Conservation (phyloP, 2,113 vertebrate genomes). For the Varanus salvator region DNA sequence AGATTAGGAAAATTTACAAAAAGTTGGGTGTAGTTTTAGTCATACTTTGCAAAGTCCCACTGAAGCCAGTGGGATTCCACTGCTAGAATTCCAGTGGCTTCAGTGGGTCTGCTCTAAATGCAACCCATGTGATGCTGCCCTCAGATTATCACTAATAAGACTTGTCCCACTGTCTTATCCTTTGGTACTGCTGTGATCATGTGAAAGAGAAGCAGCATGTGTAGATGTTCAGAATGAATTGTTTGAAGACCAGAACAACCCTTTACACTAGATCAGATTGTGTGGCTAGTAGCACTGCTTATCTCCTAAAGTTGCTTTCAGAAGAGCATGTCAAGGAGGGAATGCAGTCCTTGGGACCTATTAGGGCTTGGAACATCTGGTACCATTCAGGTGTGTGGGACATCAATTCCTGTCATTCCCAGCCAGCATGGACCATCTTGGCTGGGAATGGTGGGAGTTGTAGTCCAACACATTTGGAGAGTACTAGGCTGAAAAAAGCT, state of each 20-base stretch:
- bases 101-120: too few relatives aligned
- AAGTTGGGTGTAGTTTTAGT: too few relatives aligned
- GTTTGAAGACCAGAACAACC: constrained; percentile 1
- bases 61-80: too few relatives aligned
- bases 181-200: background rate
- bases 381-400: too few relatives aligned
- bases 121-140: background rate
- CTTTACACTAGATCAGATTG: background rate
- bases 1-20: background rate
- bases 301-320: background rate
- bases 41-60: too few relatives aligned
- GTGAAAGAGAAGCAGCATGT: background rate
- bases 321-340: background rate
- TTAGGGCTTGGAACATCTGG: too few relatives aligned
- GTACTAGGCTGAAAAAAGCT: too few relatives aligned
- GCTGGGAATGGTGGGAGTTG: too few relatives aligned
- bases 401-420: too few relatives aligned
- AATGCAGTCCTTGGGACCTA: background rate
- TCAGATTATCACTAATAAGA: background rate
- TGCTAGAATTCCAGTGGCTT: too few relatives aligned
- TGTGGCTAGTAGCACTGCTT: background rate
- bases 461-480: too few relatives aligned
- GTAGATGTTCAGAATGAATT: background rate
- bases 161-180: background rate
- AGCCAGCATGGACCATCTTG: too few relatives aligned